Evolutionary conservation across 2,888 invertebrate genomes (phyloP), one percentile per base, ranked within the genome.

Genomic region (Lymantria dispar): DNA sequence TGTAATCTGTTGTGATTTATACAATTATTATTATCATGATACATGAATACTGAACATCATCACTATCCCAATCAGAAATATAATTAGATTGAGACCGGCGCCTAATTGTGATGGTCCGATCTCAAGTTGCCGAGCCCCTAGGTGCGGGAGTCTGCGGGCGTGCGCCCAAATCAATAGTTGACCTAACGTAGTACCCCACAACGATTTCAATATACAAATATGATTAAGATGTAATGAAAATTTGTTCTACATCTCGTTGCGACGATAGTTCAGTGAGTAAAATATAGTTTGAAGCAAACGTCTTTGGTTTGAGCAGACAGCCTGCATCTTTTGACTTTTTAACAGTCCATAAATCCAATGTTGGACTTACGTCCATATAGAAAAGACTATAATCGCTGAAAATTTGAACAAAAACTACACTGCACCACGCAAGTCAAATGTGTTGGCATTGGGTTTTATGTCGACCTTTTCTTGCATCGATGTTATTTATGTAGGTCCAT

Each of bases 61-160:
- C 80, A 72, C 74, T 71, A 74, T 72, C 76, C 78, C 85, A 87
- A 90, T 90, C 87, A 85, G 83, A 87, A 86, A 87, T 89, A 88
- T 89, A 90, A 90, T 90, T 89, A 89, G 83, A 87, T 88, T 78
- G 82, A 82, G 85, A 78, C 80, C 77, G 77, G 69, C 72, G 76
- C 76, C 85, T 88, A 88, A 88, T 88, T 88, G 88, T 86, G 80
- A 80, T 72, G 82, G 84, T 86, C 22, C 22, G 22, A 22, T 22
- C 22, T 87, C 89, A 88, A 86, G 85, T 87, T 89, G 87, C 76
- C 85, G 75, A 71, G 60, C 75, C 80, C 74, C 78, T 72, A 76
- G 79, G 76, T 78, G 76, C 76, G 72, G 71, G 45, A 49, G 48
- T 46, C 52, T 53, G 48, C 43, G 52, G 52, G 55, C 54, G 59